A percentile compares a stretch with the other conserved stretches of the same genome.
These are phyloP conservation scores for Acronicta psi DNA, from an alignment of 2,888 invertebrate species.

Conservation along the genomic window DNA sequence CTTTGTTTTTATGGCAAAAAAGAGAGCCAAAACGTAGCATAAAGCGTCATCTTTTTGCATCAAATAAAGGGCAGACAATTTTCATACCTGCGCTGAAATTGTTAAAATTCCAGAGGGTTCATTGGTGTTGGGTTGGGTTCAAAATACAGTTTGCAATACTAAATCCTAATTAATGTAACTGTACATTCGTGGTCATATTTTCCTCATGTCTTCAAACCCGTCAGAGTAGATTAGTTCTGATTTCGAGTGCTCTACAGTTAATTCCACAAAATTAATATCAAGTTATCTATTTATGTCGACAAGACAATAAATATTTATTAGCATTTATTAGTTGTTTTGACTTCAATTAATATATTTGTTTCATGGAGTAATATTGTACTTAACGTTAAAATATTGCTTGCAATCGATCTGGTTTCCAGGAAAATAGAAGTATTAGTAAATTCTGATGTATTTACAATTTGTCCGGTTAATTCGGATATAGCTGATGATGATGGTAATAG, in stretches of 20 bases:
- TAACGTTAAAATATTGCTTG: background rate
- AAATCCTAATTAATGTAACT: conserved; percentile 22
- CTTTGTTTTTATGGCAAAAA: no score
- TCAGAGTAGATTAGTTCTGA: conserved; percentile 30
- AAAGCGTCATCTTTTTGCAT: no score
- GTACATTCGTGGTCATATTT: conserved; percentile 15
- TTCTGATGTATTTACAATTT: no score
- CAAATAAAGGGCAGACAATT: no score
- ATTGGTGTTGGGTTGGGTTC: background rate
- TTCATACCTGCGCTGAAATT: background rate
- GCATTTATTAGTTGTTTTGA: conserved; percentile 8
- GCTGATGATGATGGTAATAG: no score
- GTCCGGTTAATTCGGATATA: no score
- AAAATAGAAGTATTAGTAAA: no score
- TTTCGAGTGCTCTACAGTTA: conserved; percentile 14
- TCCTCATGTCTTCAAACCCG: conserved; percentile 14
- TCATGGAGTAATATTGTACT: conserved; percentile 9
- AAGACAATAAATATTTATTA: conserved; percentile 24
- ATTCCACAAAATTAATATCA: conserved; percentile 21
- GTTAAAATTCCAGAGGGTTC: background rate
- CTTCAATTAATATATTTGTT: conserved; percentile 6
- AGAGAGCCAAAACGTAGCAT: no score
- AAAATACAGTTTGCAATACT: conserved; percentile 7
- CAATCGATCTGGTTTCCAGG: background rate
- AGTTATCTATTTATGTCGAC: conserved; percentile 17